Evolutionary conservation across 2,888 invertebrate species (phyloP).

Genomic region (Mythimna albipuncta): DNA sequence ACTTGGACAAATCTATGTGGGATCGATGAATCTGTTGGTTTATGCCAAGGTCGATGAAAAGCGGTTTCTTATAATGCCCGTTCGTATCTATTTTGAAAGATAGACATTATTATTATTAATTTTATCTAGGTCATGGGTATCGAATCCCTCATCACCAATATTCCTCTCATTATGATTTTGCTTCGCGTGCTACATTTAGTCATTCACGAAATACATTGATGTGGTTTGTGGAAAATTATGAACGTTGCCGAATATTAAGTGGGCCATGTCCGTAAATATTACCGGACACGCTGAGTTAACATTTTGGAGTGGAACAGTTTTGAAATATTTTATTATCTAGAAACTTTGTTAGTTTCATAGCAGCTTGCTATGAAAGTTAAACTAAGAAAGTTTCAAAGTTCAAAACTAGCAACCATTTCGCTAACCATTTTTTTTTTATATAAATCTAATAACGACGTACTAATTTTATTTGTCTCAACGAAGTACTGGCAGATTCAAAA

Average conservation of each 20-base stretch:
- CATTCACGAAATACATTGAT: slow-evolving; percentile 31
- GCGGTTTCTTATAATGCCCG: too few species aligned
- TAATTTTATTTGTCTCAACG: too few species aligned
- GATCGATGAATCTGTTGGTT: too few species aligned
- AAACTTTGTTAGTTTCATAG: background rate
- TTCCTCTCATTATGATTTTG: slow-evolving; percentile 8
- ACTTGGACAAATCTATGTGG: too few species aligned
- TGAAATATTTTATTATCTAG: background rate
- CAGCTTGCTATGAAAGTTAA: too few species aligned
- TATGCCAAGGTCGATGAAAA: too few species aligned
- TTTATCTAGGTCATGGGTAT: background rate
- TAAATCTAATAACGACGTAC: too few species aligned
- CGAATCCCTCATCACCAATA: background rate
- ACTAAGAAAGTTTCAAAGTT: too few species aligned
- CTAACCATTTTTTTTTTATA: too few species aligned
- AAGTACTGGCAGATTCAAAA: too few species aligned
- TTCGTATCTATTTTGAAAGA: too few species aligned
- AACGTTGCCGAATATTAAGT: slow-evolving; percentile 30
- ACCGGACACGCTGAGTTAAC: background rate
- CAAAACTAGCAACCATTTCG: too few species aligned
- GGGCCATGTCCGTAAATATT: slow-evolving; percentile 17
- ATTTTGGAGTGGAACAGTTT: background rate
- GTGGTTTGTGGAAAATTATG: slow-evolving; percentile 45
- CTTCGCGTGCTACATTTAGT: slow-evolving; percentile 21
- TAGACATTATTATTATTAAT: background rate